Conservation (phyloP, 1,140 invertebrate genomes). For the Drosophila arizonae region DNA sequence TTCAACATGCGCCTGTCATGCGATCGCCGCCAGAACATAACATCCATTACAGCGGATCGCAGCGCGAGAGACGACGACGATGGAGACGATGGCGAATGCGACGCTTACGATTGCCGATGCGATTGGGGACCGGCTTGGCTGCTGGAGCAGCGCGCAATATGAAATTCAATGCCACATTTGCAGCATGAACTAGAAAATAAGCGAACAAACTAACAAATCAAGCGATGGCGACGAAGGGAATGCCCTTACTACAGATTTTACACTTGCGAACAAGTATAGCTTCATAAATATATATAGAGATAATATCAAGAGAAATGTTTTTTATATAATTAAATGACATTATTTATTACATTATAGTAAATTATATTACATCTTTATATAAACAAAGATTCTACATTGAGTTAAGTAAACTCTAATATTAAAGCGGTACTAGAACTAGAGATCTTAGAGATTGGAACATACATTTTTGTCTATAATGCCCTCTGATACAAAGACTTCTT, state of each 20-base stretch:
- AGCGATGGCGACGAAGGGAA: not conserved
- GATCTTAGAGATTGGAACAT: too few relatives aligned
- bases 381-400: too few relatives aligned
- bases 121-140: conserved; percentile 34
- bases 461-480: too few relatives aligned
- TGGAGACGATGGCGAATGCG: conserved; percentile 27
- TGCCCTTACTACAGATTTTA: conserved; percentile 1
- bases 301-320: too few relatives aligned
- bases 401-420: too few relatives aligned
- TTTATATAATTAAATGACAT: too few relatives aligned
- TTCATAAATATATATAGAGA: too few relatives aligned
- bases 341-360: too few relatives aligned
- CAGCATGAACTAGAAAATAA: conserved; percentile 71
- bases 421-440: too few relatives aligned
- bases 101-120: conserved; percentile 61
- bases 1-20: conserved; percentile 81
- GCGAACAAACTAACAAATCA: not conserved
- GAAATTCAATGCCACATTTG: conserved; percentile 81
- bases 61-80: conserved; percentile 20
- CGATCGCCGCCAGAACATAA: conserved; percentile 81
- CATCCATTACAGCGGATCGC: conserved; percentile 71
- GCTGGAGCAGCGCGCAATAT: conserved; percentile 62
- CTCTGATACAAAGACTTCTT: too few relatives aligned
- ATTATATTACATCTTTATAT: too few relatives aligned
- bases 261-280: too few relatives aligned